Evolutionary conservation across 2,113 vertebrate genomes (phyloP).

Genomic region (Aphelocoma coerulescens): DNA sequence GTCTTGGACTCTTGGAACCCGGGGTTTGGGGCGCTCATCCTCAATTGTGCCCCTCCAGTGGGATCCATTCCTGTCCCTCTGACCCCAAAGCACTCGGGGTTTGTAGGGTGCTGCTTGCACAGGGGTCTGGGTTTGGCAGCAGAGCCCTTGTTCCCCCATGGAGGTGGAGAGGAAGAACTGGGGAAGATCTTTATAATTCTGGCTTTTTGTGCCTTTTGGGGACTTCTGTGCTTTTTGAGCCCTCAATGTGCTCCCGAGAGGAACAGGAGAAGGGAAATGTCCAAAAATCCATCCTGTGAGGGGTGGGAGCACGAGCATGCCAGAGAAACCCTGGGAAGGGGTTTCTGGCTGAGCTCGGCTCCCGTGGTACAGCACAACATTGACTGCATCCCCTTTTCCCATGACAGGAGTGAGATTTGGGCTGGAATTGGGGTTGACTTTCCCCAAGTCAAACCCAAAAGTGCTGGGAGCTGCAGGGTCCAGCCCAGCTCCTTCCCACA

Average conservation of each 20-base stretch:
- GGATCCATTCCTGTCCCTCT: accelerated
- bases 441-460: neutral
- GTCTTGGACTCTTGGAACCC: neutral
- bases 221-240: accelerated
- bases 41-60: neutral
- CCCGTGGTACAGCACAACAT: accelerated
- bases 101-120: neutral
- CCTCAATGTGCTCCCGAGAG: accelerated
- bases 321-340: neutral
- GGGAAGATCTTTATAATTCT: neutral
- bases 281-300: neutral
- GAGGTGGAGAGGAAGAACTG: neutral
- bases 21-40: accelerated
- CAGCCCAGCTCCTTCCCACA: accelerated
- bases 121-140: neutral
- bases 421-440: neutral
- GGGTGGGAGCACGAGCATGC: accelerated
- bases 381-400: accelerated
- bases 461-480: neutral
- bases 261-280: neutral
- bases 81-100: neutral
- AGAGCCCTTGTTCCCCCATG: neutral
- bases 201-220: neutral
- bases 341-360: neutral
- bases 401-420: accelerated